These are phyloP conservation scores for Cylloceria caligata DNA, from an alignment of 2,888 invertebrate genomes.

Conservation along the genomic window DNA sequence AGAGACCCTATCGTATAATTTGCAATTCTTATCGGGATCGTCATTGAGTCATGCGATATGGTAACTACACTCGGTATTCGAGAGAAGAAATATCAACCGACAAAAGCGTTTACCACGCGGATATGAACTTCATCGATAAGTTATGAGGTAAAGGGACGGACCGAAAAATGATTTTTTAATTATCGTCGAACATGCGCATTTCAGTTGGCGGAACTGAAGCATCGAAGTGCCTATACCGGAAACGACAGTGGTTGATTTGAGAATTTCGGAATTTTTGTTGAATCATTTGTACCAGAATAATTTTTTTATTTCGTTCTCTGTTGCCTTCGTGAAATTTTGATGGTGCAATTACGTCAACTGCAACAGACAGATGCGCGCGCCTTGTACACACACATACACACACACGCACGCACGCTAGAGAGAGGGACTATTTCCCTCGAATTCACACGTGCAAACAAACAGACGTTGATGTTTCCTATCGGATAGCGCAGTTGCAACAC, in stretches of 20 bases:
- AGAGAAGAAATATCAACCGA: conserved; percentile 7
- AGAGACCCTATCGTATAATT: background rate
- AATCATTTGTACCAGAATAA: too few species aligned
- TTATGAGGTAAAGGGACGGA: conserved; percentile 11
- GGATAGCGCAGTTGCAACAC: conserved; percentile 60
- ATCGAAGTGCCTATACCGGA: too few species aligned
- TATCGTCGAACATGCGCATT: conserved; percentile 17
- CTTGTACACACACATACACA: background rate
- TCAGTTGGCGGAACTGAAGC: background rate
- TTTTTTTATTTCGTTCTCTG: too few species aligned
- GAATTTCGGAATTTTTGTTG: too few species aligned
- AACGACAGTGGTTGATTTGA: too few species aligned
- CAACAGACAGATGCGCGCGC: background rate
- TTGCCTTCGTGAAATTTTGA: too few species aligned
- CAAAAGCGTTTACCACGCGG: background rate
- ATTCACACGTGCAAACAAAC: conserved; percentile 48
- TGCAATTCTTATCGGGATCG: conserved; percentile 36
- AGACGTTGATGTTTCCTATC: conserved; percentile 42
- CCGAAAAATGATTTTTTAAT: background rate
- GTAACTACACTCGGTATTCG: conserved; percentile 18
- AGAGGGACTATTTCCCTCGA: conserved; percentile 40
- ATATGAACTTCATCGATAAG: background rate
- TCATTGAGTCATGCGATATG: conserved; percentile 35
- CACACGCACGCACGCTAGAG: background rate
- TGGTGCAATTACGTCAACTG: too few species aligned